phyloP scores from a whole-genome alignment of 2,888 invertebrate species.

The Drosophila neonasuta region DNA sequence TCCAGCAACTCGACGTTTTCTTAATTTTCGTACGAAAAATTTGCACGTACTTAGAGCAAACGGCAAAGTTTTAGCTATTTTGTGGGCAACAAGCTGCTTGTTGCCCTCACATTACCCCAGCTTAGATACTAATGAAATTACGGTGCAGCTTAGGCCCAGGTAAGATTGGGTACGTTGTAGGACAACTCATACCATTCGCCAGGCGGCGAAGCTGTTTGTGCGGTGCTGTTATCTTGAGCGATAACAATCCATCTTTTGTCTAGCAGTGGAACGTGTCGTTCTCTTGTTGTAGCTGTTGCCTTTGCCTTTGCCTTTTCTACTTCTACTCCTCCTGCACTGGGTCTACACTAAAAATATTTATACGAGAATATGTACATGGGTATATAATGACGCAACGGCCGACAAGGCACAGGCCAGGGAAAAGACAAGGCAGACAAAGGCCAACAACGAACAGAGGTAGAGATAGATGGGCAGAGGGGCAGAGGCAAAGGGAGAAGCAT shows the following conservation, averaged over 20 bases:
- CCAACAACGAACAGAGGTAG: conserved; percentile 4
- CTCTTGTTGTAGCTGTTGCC: conserved; percentile 1
- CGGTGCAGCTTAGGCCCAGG: conserved; percentile 35
- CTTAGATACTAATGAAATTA: conserved; percentile 74
- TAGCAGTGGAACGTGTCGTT: conserved; percentile 51
- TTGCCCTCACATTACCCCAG: conserved; percentile 48
- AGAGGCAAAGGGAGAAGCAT: conserved; percentile 2
- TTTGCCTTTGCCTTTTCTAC: too few species aligned
- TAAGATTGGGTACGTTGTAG: conserved; percentile 8
- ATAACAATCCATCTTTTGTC: conserved; percentile 81
- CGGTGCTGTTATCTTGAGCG: conserved; percentile 78
- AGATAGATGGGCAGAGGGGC: neutral
- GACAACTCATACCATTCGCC: neutral
- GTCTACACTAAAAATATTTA: conserved; percentile 57
- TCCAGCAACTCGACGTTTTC: conserved; percentile 38
- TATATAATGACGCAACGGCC: conserved; percentile 50
- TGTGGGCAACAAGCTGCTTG: conserved; percentile 29
- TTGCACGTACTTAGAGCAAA: conserved; percentile 67
- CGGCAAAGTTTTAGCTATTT: conserved; percentile 54
- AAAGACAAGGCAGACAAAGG: neutral
- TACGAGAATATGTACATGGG: conserved; percentile 18
- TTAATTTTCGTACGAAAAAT: conserved; percentile 71
- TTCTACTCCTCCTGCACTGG: conserved; percentile 11
- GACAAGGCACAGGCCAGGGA: conserved; percentile 1
- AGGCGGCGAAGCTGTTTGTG: neutral